Percentiles rank a stretch among this genome's conserved stretches.
Evolutionary conservation across 1,140 invertebrate species (phyloP).

Genomic region (Stegodyphus dumicola): DNA sequence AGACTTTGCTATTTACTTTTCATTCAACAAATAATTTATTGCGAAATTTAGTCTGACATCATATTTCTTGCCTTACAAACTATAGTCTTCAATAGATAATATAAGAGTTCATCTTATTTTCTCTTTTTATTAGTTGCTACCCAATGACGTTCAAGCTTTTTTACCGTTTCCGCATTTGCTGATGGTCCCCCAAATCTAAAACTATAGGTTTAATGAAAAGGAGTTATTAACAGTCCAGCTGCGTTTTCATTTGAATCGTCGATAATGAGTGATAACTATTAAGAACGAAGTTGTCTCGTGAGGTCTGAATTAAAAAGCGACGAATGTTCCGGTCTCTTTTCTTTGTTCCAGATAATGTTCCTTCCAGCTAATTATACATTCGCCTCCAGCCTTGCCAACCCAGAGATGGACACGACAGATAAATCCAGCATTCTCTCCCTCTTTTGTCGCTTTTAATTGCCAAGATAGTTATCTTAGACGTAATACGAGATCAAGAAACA

Average conservation of each 20-base stretch:
- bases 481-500: background rate
- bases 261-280: conserved; percentile 52
- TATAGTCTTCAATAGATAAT: too few species aligned
- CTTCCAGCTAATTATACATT: conserved; percentile 40
- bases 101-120: too few species aligned
- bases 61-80: too few species aligned
- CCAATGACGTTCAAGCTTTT: too few species aligned
- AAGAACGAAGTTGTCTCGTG: conserved; percentile 38
- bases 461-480: conserved; percentile 34
- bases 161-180: background rate
- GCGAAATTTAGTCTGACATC: too few species aligned
- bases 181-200: background rate
- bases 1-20: too few species aligned
- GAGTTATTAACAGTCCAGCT: conserved; percentile 40
- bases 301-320: conserved; percentile 52
- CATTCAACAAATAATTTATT: too few species aligned
- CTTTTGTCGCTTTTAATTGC: conserved; percentile 46
- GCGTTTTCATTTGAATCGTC: conserved; percentile 17
- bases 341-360: conserved; percentile 27
- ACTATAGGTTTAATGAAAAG: conserved; percentile 24
- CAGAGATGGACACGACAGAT: conserved; percentile 47
- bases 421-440: conserved; percentile 17
- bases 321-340: conserved; percentile 21
- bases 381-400: background rate
- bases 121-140: too few species aligned